These are phyloP conservation scores for Neotoma lepida DNA, from an alignment of 2,113 vertebrate genomes.

Conservation along the genomic window DNA sequence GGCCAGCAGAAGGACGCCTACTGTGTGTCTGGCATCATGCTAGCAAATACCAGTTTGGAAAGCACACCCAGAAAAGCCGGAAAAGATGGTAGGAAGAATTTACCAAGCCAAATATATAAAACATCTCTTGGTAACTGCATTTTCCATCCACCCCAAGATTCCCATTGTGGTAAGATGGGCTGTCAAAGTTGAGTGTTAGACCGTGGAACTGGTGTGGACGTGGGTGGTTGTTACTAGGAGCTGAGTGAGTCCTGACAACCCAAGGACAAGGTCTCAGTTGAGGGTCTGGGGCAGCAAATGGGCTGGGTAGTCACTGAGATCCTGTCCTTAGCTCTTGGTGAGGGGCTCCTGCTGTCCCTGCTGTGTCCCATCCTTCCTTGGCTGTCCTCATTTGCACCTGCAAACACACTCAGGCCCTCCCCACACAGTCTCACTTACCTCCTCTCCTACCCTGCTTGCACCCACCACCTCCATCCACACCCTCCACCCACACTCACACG, in stretches of 20 bases:
- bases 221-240: neutral
- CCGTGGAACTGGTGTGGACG: neutral
- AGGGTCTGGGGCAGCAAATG: neutral
- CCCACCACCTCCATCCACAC: neutral
- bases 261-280: neutral
- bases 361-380: no score
- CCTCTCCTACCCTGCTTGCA: neutral
- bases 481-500: neutral
- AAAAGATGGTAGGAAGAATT: constrained; percentile 35
- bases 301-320: neutral
- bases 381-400: neutral
- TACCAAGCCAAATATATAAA: neutral
- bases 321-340: neutral
- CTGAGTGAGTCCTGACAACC: neutral
- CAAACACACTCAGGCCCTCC: neutral
- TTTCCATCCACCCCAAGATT: neutral
- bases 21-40: neutral
- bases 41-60: neutral
- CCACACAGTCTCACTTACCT: neutral
- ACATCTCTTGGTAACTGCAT: constrained; percentile 1
- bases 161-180: neutral
- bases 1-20: neutral
- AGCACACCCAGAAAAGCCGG: constrained; percentile 13
- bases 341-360: neutral
- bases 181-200: neutral